These are phyloP conservation scores for Eilema sororculum DNA, from an alignment of 2,888 invertebrate species.

Conservation along the genomic window DNA sequence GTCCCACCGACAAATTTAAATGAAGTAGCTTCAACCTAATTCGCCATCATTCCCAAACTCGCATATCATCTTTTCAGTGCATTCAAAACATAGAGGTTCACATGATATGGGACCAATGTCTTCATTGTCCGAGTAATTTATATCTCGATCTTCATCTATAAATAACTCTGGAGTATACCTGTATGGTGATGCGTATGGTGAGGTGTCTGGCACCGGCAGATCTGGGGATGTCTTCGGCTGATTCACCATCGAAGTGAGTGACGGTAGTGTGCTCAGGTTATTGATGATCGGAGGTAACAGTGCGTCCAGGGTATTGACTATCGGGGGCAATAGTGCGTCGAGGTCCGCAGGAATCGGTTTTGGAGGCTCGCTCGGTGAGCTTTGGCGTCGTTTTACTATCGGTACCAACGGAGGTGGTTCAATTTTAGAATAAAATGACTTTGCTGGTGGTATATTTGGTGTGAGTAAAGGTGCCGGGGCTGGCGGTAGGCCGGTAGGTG, in stretches of 20 bases:
- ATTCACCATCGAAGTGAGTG: neutral
- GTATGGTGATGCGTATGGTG: neutral
- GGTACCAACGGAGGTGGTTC: neutral
- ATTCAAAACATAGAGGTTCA: neutral
- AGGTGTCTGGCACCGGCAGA: neutral
- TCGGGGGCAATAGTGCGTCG: neutral
- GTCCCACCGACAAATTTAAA: neutral
- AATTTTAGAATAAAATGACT: neutral
- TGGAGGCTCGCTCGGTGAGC: neutral
- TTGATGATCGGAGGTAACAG: neutral
- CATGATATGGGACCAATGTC: neutral
- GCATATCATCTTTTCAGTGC: neutral
- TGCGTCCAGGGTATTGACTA: too few relatives aligned
- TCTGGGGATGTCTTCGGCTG: neutral
- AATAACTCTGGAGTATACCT: neutral
- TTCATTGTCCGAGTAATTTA: neutral
- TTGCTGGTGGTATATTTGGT: neutral
- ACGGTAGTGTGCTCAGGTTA: neutral
- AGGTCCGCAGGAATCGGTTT: neutral
- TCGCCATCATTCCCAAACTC: neutral
- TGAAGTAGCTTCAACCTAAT: neutral
- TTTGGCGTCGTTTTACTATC: neutral
- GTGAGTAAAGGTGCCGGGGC: neutral
- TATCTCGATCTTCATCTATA: neutral
- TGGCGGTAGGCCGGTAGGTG: neutral